phyloP scores from a whole-genome alignment of 2,797 vertebrate genomes.

The Coluber constrictor region DNA sequence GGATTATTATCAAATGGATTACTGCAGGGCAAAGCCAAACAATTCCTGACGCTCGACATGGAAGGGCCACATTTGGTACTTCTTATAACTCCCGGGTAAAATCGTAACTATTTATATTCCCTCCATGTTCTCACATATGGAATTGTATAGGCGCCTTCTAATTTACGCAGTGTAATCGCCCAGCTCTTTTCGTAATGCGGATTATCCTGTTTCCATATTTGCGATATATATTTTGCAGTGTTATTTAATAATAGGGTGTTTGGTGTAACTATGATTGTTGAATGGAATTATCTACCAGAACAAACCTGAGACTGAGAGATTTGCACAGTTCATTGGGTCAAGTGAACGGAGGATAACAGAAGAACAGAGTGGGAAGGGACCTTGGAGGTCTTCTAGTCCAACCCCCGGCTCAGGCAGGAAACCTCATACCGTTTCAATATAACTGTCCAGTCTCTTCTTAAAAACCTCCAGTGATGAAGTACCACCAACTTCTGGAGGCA shows the following conservation, averaged over 20 bases:
- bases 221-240: neutral
- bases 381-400: too few species aligned
- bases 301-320: neutral
- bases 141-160: neutral
- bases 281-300: neutral
- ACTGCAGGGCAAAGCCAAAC: neutral
- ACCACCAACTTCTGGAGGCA: too few species aligned
- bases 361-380: too few species aligned
- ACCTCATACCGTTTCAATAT: too few species aligned
- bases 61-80: neutral
- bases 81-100: neutral
- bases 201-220: neutral
- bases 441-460: too few species aligned
- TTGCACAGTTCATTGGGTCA: neutral
- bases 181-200: neutral
- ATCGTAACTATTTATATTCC: neutral
- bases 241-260: neutral
- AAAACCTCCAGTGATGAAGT: too few species aligned
- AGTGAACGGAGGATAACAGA: too few species aligned
- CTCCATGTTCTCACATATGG: neutral
- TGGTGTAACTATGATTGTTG: neutral
- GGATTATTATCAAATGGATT: neutral
- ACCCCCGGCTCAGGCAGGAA: too few species aligned
- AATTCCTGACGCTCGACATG: neutral
- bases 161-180: neutral